Base-by-base conservation (phyloP, 1,140 invertebrate species). In the Venustaconcha ellipsiformis region DNA sequence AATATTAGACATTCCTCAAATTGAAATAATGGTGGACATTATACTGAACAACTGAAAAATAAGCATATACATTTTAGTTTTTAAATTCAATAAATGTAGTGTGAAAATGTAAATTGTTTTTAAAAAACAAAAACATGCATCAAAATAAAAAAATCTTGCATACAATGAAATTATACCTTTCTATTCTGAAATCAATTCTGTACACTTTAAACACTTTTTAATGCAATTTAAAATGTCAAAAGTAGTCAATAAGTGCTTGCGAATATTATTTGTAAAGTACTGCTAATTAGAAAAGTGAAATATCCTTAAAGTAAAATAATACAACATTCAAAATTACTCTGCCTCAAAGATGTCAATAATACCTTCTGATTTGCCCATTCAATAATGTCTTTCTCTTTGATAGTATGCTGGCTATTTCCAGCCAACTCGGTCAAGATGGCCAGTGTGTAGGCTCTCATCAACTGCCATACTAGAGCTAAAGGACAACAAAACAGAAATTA, bases 401-500 rank as follows among this genome's bases (percentile, higher is more conserved):
- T 95, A 3, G 95, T 94, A 0, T 8, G 37, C 67, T 79, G 77
- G 8, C 79, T 81, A 26, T 77, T 76, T 88, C 93, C 95, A 20
- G 94, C 95, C 77, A 99, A 91, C 80, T 97, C 94, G 0, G 95
- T 95, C 59, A 99, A 90, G 64, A 99, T 93, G 12, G 95, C 96
- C 70, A 99, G 91, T 0, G 98, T 99, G 91, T 99, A 99, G 1
- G 97, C 97, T 76, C 97, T 93, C 98, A 99, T 99, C 78, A 99
- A 91, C 90, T 99, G 98, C 98, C 98, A 99, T 67, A 99, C 97
- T 12, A 99, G 90, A 17, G 97, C 97, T 95, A 88, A 26, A 89
- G 84, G 26, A 66, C 60, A 71, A 74, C 66, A 23, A 72, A 76
- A 12, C 17, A 11, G 13, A 1, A 59, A 55, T 48, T 48, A 48